Evolutionary conservation across 2,888 invertebrate species (phyloP), one percentile per base, ranked within the genome.

Genomic region (Idaea biselata): DNA sequence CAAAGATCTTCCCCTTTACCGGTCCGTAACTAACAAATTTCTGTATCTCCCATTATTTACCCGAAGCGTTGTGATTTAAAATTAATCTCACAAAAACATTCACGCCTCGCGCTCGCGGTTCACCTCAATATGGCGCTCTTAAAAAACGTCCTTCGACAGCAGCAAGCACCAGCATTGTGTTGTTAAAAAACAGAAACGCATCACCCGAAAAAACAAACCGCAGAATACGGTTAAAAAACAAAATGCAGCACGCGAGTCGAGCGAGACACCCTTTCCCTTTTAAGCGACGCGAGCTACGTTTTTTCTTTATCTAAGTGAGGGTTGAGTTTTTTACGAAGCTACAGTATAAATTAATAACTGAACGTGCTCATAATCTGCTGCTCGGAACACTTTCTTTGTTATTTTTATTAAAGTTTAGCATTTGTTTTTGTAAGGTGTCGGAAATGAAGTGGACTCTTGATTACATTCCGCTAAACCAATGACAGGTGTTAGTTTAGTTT

Each of bases 291-390:
- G 92, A 79, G 89, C 89, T 88, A 86, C 86, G 79, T 87, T 91
- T 88, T 83, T 86, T 74, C 76, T 84, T 86, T 84, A 86, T 84
- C 81, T 82, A 82, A 84, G 86, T 86, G 83, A 86, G 88, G 91
- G 91, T 91, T 87, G 86, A 79, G 82, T 89, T 91, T 91, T 91
- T 91, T 89, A 80, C 84, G 86, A 88, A 84, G 83, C 85, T 81
- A 85, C 89, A 86, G 44, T 91, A 92, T 92, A 92, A 92, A 92
- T 92, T 92, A 92, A 92, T 91, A 92, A 91, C 88, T 84, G 91
- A 90, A 91, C 85, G 91, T 88, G 91, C 87, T 88, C 88, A 87
- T 92, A 91, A 91, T 91, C 91, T 90, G 87, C 87, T 82, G 87
- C 79, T 80, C 74, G 83, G 88, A 89, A 91, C 91, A 92, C 92